A percentile compares a stretch with the other conserved stretches of the same genome.
Conservation (phyloP, 1,140 invertebrate species). For the Drosophila lacteicornis region DNA sequence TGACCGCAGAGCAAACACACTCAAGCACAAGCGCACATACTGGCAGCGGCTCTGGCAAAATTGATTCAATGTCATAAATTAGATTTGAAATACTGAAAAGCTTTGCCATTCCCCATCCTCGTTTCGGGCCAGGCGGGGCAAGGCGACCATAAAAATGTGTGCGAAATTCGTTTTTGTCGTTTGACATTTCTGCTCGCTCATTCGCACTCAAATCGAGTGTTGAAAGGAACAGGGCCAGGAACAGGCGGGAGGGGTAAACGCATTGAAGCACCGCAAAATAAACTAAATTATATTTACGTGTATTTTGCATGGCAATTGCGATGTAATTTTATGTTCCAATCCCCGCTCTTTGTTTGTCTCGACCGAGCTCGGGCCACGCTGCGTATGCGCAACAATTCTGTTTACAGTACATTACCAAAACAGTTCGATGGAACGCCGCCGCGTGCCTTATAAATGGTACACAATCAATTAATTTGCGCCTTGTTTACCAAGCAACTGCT, state of each 20-base stretch:
- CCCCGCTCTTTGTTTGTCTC: slow-evolving; percentile 10
- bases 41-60: slow-evolving; percentile 43
- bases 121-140: not conserved
- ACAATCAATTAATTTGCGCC: slow-evolving; percentile 80
- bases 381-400: slow-evolving; percentile 63
- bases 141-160: slow-evolving; percentile 73
- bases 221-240: not conserved
- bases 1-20: slow-evolving; percentile 70
- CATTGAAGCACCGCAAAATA: slow-evolving; percentile 70
- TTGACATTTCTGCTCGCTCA: slow-evolving; percentile 59
- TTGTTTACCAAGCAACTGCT: slow-evolving; percentile 66
- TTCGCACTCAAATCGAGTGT: slow-evolving; percentile 24
- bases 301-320: slow-evolving; percentile 77
- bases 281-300: slow-evolving; percentile 80
- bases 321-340: slow-evolving; percentile 45
- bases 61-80: slow-evolving; percentile 84
- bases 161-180: slow-evolving; percentile 67
- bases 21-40: slow-evolving; percentile 17
- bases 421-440: slow-evolving; percentile 20
- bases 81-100: slow-evolving; percentile 82
- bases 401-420: slow-evolving; percentile 60
- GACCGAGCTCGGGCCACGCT: slow-evolving; percentile 10
- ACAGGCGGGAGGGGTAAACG: slow-evolving; percentile 6
- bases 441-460: slow-evolving; percentile 78
- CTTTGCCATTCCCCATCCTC: slow-evolving; percentile 32